These are phyloP conservation scores for Cydia strobilella DNA, from an alignment of 1,140 invertebrate genomes.

Conservation along the genomic window DNA sequence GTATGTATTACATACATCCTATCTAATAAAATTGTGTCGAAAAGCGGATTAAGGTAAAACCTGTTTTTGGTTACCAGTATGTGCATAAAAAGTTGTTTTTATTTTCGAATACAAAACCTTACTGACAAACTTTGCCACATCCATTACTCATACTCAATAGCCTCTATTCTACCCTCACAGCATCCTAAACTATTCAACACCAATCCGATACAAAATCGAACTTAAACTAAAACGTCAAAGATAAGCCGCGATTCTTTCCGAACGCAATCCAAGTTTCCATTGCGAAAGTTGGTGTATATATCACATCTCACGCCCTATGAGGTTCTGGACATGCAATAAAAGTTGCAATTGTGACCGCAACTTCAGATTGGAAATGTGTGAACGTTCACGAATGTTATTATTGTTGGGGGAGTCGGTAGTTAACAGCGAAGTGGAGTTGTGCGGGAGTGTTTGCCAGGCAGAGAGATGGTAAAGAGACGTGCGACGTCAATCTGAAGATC, in stretches of 20 bases:
- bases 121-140: too few relatives aligned
- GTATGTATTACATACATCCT: not conserved
- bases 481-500: too few relatives aligned
- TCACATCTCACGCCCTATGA: conserved; percentile 25
- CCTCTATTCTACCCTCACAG: not conserved
- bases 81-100: too few relatives aligned
- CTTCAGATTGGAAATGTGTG: conserved; percentile 8
- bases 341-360: conserved; percentile 14
- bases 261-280: conserved; percentile 25
- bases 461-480: too few relatives aligned
- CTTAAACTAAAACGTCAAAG: conserved; percentile 4
- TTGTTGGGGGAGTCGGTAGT: not conserved
- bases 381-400: not conserved
- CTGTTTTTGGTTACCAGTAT: too few relatives aligned
- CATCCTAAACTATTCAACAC: not conserved
- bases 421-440: not conserved
- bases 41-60: too few relatives aligned
- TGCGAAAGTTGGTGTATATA: conserved; percentile 19
- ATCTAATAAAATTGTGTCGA: not conserved
- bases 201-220: not conserved
- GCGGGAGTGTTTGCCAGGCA: too few relatives aligned
- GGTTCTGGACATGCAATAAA: not conserved
- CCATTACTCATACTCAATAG: too few relatives aligned
- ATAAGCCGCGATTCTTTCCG: not conserved
- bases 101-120: too few relatives aligned